Evolutionary conservation across 2,888 invertebrate genomes (phyloP).

Genomic region (Drosophila niveifrons): DNA sequence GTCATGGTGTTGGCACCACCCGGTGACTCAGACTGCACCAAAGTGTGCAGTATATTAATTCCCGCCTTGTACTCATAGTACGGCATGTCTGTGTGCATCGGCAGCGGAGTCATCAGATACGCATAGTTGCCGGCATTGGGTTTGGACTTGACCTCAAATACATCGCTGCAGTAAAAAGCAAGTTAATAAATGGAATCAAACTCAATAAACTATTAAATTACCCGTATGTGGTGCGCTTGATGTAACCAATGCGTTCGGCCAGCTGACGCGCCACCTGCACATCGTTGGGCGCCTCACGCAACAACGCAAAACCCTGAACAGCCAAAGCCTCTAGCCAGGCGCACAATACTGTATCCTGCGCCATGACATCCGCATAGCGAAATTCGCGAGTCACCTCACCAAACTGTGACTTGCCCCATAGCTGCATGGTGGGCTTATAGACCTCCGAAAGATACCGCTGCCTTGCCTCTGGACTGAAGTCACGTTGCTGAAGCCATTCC

Average conservation of each 20-base stretch:
- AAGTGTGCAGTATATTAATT: conserved; percentile 90
- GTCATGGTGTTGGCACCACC: conserved; percentile 90
- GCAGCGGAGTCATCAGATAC: conserved; percentile 89
- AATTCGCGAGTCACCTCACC: conserved; percentile 86
- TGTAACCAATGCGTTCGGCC: conserved; percentile 88
- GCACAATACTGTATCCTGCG: conserved; percentile 85
- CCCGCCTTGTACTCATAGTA: conserved; percentile 91
- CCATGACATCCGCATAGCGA: conserved; percentile 86
- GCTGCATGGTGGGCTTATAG: conserved; percentile 86
- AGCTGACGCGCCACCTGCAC: conserved; percentile 87
- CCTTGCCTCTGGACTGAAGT: conserved; percentile 86
- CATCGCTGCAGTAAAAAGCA: conserved; percentile 85
- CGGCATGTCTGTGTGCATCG: conserved; percentile 91
- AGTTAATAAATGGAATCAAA: background rate
- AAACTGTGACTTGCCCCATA: conserved; percentile 87
- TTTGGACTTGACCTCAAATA: conserved; percentile 89
- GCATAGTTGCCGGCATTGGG: conserved; percentile 90
- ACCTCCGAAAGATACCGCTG: conserved; percentile 86
- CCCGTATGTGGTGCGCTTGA: conserved; percentile 91
- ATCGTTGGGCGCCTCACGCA: conserved; percentile 87
- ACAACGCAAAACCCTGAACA: conserved; percentile 88
- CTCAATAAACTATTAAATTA: conserved; percentile 59
- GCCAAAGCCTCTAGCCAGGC: conserved; percentile 88
- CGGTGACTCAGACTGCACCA: conserved; percentile 87
- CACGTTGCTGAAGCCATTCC: conserved; percentile 88